Evolutionary conservation across 2,888 invertebrate genomes (phyloP), one percentile per base, ranked within the genome.

Genomic region (Callyntrura guangdongensis): DNA sequence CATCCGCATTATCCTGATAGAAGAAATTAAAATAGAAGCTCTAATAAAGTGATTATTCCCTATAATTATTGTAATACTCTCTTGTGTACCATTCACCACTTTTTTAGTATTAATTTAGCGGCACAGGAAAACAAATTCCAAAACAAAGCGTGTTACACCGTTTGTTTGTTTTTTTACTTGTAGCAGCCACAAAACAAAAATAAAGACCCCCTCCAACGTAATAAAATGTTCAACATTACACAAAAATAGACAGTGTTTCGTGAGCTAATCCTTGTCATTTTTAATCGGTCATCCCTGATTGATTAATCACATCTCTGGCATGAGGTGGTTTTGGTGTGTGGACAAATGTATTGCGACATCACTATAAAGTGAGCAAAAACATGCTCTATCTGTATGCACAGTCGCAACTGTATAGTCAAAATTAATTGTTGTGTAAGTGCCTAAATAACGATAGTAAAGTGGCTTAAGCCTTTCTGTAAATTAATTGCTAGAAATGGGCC

Each of bases 401-500:
- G 27, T 36, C 1, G 9, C n/a, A 1, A 17, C 11, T 61, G 61
- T 9, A 61, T n/a, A 53, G 11, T 1, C 61, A 61, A n/a, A 59
- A 61, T 22, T 22, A 61, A 61, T 69, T 69, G 36, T 25, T n/a
- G n/a, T n/a, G n/a, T n/a, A 69, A 69, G 25, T 27, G 27, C 5
- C 22, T 14, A 27, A n/a, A n/a, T n/a, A n/a, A n/a, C 67, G 67
- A 14, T 11, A 53, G 17, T 59, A 17, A 59, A 59, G n/a, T 59
- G 6, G 17, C n/a, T 17, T 4, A 2, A 6, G n/a, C 11, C 59
- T 8, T 17, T 0, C n/a, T 72, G 36, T 45, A 45, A n/a, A n/a
- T n/a, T n/a, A n/a, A n/a, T n/a, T n/a, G 4, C 25, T 53, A 53
- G 20, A 83, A 83, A 64, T 56, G 61, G 81, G 81, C 81, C 81